These are phyloP conservation scores for Sciaenops ocellatus DNA, from an alignment of 2,797 vertebrate genomes.

Conservation along the genomic window DNA sequence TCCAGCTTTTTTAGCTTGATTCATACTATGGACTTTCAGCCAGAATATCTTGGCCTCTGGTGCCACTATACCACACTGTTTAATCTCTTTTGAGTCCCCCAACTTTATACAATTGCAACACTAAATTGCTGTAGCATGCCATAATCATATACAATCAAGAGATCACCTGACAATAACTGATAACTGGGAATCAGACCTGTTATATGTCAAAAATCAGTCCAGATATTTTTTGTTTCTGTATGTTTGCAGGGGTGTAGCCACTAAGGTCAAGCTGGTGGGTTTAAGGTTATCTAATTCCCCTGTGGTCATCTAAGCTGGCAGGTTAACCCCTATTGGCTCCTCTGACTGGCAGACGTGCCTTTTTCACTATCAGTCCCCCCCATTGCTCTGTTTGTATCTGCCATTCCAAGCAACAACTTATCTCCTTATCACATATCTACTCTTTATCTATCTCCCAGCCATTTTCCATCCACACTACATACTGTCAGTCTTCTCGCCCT, in stretches of 20 bases:
- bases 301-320: slow-evolving; percentile 22
- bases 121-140: neutral
- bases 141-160: neutral
- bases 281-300: slow-evolving; percentile 45
- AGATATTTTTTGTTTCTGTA: slow-evolving; percentile 1
- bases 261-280: slow-evolving; percentile 30
- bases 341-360: slow-evolving; percentile 22
- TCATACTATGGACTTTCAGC: too few species aligned
- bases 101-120: neutral
- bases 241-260: neutral
- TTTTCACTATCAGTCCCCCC: slow-evolving; percentile 16
- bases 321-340: slow-evolving; percentile 29
- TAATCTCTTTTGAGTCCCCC: too few species aligned
- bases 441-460: slow-evolving; percentile 33
- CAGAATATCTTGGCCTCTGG: too few species aligned
- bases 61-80: too few species aligned
- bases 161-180: neutral
- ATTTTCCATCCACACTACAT: slow-evolving; percentile 22
- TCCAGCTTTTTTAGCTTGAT: too few species aligned
- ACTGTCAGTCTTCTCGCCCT: neutral
- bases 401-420: slow-evolving; percentile 11
- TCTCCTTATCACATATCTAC: slow-evolving; percentile 42
- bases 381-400: slow-evolving; percentile 23
- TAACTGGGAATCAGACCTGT: neutral
- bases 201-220: neutral